Evolutionary conservation across 2,888 invertebrate species (phyloP), one percentile per base, ranked within the genome.

Genomic region (Euclidia mi): DNA sequence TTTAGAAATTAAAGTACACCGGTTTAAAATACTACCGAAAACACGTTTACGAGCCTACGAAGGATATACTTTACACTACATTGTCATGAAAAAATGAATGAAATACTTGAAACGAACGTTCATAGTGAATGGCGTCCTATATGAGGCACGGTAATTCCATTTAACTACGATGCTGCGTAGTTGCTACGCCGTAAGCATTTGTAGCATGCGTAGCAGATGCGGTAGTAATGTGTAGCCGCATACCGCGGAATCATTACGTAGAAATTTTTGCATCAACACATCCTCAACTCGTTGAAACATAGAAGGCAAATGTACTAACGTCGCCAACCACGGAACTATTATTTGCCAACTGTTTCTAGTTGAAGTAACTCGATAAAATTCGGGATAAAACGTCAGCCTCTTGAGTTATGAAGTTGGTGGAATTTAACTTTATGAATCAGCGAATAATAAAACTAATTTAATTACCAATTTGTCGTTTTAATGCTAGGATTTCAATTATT

Each of bases 21-120:
- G 56, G 66, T 71, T 71, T 71, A 66, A 68, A 66, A 66, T 71
- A 71, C 62, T 61, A 66, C 67, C 56, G 61, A 56, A 66, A 60
- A 56, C n/a, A n/a, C 49, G 49, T 66, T 71, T 53, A 71, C 71
- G 50, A 71, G 52, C 42, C 41, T 41, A 14, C 41, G 9, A 25
- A 18, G 1, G n/a, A 17, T n/a, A 37, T 25, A 25, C 10, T 3
- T 1, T 6, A 37, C 37, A 17, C 35, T n/a, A 37, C 37, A 37
- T 37, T 37, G 10, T n/a, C 18, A n/a, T 37, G 3, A 17, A 17
- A n/a, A 18, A 37, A 34, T 11, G 17, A 51, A 66, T 65, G 66
- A 65, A 51, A 45, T 49, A 59, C 43, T 41, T 28, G 10, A 65
- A 65, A 52, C 70, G 44, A 70, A 66, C 49, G 48, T 70, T 45